Evolutionary conservation across 2,888 invertebrate genomes (phyloP).

Genomic region (Drosophila rellima): DNA sequence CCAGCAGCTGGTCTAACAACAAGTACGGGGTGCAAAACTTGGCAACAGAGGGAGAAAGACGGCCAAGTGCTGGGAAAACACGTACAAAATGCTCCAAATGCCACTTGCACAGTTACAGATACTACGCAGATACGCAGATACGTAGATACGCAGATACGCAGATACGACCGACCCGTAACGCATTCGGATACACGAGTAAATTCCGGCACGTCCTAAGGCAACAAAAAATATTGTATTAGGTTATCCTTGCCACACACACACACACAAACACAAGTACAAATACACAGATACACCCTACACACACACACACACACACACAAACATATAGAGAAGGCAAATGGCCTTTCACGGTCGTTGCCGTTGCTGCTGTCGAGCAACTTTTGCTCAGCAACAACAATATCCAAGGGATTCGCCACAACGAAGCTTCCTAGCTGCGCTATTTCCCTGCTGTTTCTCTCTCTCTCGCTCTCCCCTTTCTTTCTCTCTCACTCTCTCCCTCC

Average conservation of each 20-base stretch:
- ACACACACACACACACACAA: conserved; percentile 11
- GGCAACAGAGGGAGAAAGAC: background rate
- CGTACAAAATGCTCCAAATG: conserved; percentile 51
- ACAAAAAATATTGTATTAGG: conserved; percentile 71
- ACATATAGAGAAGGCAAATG: conserved; percentile 70
- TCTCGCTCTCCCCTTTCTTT: background rate
- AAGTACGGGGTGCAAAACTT: conserved; percentile 1
- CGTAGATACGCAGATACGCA: conserved; percentile 31
- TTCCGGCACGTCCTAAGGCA: conserved; percentile 73
- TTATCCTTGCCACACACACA: conserved; percentile 68
- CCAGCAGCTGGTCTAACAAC: conserved; percentile 51
- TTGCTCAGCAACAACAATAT: conserved; percentile 49
- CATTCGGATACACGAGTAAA: conserved; percentile 57
- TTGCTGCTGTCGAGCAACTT: conserved; percentile 59
- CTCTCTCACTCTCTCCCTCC: conserved; percentile 17
- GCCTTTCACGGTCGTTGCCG: conserved; percentile 82
- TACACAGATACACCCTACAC: background rate
- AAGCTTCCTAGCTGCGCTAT: conserved; percentile 34
- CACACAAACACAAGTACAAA: conserved; percentile 24
- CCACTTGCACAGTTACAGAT: conserved; percentile 36
- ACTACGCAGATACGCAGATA: conserved; percentile 32
- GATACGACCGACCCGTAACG: conserved; percentile 28
- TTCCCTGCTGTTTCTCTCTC: conserved; percentile 12
- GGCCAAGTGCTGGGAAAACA: conserved; percentile 35
- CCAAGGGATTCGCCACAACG: conserved; percentile 12